phyloP scores from a whole-genome alignment of 2,797 vertebrate species.

The Agapornis canus region DNA sequence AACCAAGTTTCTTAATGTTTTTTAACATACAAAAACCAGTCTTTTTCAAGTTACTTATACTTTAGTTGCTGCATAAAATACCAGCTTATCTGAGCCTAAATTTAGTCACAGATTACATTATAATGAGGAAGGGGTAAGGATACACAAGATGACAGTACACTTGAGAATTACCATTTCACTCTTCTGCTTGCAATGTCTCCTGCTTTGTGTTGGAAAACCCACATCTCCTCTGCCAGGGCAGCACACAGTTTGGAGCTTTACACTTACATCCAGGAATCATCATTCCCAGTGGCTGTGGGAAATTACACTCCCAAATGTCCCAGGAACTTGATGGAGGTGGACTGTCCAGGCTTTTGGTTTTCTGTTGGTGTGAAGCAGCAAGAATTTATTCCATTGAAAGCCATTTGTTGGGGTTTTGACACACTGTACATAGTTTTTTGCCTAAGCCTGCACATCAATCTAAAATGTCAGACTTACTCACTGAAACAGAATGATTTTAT shows the following conservation, averaged over 20 bases:
- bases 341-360: neutral
- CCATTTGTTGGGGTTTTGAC: neutral
- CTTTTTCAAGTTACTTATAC: neutral
- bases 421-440: neutral
- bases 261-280: neutral
- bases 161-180: neutral
- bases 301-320: neutral
- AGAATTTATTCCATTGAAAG: neutral
- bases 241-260: neutral
- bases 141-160: neutral
- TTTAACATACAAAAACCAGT: neutral
- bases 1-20: neutral
- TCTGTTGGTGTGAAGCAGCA: neutral
- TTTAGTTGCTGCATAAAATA: neutral
- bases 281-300: neutral
- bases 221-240: neutral
- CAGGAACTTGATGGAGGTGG: neutral
- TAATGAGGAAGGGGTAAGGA: neutral
- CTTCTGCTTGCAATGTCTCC: neutral
- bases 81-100: neutral
- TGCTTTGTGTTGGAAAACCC: neutral
- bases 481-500: neutral
- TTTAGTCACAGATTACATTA: neutral
- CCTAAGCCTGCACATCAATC: neutral
- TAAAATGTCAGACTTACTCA: neutral